phyloP scores from a whole-genome alignment of 2,113 vertebrate genomes.

The Ameiurus melas region DNA sequence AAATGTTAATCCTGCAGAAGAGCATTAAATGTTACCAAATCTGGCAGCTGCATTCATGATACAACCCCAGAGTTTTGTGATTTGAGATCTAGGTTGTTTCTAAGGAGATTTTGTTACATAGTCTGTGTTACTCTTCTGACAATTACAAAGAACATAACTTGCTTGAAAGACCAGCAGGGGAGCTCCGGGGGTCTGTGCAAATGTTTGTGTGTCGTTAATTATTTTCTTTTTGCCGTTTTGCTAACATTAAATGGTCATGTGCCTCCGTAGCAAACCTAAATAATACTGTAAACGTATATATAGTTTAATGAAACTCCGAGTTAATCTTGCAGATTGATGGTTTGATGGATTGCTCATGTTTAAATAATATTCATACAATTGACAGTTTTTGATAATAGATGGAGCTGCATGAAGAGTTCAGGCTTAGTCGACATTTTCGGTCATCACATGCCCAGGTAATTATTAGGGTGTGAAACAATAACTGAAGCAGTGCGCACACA shows the following conservation, averaged over 20 bases:
- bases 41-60: background rate
- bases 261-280: background rate
- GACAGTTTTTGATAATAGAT: background rate
- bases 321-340: background rate
- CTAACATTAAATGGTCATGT: background rate
- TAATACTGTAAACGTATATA: background rate
- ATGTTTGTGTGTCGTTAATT: background rate
- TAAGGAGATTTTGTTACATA: background rate
- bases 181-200: background rate
- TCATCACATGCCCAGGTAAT: background rate
- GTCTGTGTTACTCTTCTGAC: background rate
- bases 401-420: background rate
- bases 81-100: background rate
- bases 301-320: background rate
- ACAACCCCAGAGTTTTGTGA: background rate
- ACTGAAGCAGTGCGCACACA: slow-evolving; percentile 50
- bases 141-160: background rate
- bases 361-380: background rate
- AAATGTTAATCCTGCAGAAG: background rate
- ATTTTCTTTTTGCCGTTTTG: background rate
- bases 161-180: background rate
- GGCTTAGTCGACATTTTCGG: background rate
- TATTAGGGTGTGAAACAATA: background rate
- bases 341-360: background rate
- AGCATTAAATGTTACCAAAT: background rate